Evolutionary conservation across 2,888 invertebrate genomes (phyloP), one percentile per base, ranked within the genome.

Genomic region (Pediacus dermestoides): DNA sequence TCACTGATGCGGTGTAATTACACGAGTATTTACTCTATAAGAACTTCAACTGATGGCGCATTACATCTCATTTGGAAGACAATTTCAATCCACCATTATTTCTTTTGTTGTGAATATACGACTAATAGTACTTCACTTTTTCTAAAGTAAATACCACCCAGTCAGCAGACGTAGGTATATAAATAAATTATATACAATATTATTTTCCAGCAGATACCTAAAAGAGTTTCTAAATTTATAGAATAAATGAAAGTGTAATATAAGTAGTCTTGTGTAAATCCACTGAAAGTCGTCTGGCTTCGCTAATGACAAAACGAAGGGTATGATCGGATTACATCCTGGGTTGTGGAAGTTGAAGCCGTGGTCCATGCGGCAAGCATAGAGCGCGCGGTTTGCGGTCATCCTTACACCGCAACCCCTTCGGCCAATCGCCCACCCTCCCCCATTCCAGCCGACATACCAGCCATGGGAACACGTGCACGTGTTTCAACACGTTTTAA

Each of bases 251-350:
- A n/a, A n/a, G n/a, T n/a, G n/a, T n/a, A n/a, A n/a, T n/a, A n/a
- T n/a, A n/a, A n/a, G n/a, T n/a, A n/a, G 6, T 18, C 6, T 18
- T 18, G 25, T 25, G 9, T 16, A 31, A 34, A 39, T 39, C 26
- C 28, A 12, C 32, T 36, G 26, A 34, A 26, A 44, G 37, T 44
- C 32, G 39, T 44, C 30, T 34, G 37, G 44, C 44, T 44, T 41
- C 34, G 38, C 27, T 48, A 44, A 50, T 44, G 50, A 50, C 48
- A 46, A 46, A 46, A 50, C 41, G 46, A 46, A 49, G 40, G 39
- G 42, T 34, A 46, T 43, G 46, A 44, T 48, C 42, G 37, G 50
- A 42, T 46, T 45, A 44, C 42, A 45, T 34, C 18, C 43, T 30
- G 30, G 48, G 45, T 44, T 37, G 47, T 42, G 37, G 15, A 46